phyloP scores from a whole-genome alignment of 64 coral and sea anemone genomes.

The Acropora tenuis region DNA sequence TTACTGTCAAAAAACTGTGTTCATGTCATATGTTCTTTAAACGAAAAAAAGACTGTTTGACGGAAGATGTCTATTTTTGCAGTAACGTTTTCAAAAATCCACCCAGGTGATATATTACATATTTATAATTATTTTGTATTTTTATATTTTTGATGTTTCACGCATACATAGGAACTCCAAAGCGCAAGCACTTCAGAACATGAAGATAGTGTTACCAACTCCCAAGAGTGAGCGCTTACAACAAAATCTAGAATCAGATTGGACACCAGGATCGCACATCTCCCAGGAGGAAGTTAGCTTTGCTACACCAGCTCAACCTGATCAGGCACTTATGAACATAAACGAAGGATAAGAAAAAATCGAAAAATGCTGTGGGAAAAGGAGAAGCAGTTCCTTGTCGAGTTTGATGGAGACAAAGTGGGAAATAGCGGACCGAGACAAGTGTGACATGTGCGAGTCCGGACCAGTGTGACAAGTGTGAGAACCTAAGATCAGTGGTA shows the following conservation, averaged over 20 bases:
- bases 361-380: no score
- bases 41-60: background rate
- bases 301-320: background rate
- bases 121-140: no score
- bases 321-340: background rate
- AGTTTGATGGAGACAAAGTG: background rate
- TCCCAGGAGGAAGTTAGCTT: background rate
- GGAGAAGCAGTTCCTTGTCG: background rate
- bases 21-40: background rate
- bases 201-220: background rate
- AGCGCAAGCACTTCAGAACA: background rate
- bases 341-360: background rate
- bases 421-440: background rate
- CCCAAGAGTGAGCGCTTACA: background rate
- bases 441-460: conserved; percentile 15
- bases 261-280: background rate
- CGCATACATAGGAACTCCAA: conserved; percentile 9
- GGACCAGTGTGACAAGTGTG: conserved; percentile 43
- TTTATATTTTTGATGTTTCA: background rate
- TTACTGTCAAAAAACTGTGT: no score
- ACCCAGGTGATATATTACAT: no score
- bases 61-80: background rate
- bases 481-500: conserved; percentile 16
- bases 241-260: background rate
- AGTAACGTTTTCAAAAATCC: no score